Evolutionary conservation across 2,113 vertebrate species (phyloP), one percentile per base, ranked within the genome.

Genomic region (Phalacrocorax carbo): DNA sequence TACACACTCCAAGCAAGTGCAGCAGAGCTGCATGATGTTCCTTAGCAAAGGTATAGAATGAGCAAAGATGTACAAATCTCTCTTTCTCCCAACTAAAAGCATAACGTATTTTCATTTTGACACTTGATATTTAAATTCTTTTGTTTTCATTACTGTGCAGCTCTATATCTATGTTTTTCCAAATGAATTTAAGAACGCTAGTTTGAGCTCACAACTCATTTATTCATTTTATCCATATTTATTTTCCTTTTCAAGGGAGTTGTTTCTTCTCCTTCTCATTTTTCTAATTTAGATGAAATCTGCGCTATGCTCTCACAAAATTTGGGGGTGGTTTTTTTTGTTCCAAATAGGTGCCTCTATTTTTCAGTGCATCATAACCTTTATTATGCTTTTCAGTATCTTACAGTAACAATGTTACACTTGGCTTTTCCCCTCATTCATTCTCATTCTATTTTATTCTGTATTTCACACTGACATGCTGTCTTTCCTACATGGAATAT

Each of bases 241-340:
- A 36, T 82, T 66, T 86, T 91, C 38, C 16, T 77, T 92, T 86
- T 82, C 46, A 84, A 70, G 34, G 9, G 7, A 78, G 8, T 25
- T 15, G 15, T 58, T 66, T 52, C 36, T 90, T 86, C 19, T 54
- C 30, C 17, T 58, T 73, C 29, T 84, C 6, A 36, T 57, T 96
- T 86, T 89, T 44, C 10, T 54, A 40, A 48, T 40, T 83, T 36
- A 75, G 3, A 65, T 57, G 1, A 82, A 93, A 78, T 46, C 60
- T 51, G 23, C 3, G 1, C 30, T 48, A 8, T n/a, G 29, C 3
- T 77, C 8, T 81, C 30, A 61, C 30, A 80, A 86, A 68, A 51
- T 32, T 8, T 55, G 2, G 6, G 15, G 7, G 6, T 44, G 0
- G 0, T 7, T 6, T 54, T 46, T 77, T 73, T 18, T 54, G 5